Conservation (phyloP, 1,140 invertebrate genomes). For the Charaxes varanes region DNA sequence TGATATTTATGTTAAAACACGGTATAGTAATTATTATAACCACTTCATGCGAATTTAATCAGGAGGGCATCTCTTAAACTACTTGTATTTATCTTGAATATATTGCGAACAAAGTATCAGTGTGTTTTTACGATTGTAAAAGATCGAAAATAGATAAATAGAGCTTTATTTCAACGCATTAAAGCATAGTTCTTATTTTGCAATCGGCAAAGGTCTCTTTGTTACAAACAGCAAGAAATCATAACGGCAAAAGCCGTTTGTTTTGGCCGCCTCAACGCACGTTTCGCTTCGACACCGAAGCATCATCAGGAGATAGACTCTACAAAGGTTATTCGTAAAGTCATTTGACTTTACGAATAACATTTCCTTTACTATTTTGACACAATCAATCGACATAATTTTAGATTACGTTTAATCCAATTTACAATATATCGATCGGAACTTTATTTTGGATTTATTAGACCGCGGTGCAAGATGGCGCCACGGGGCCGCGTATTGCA, state of each 20-base stretch:
- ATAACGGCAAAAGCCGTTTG: conserved; percentile 24
- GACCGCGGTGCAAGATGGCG: conserved; percentile 24
- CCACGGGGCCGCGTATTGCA: conserved; percentile 39
- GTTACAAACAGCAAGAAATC: conserved; percentile 20
- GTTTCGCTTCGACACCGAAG: too few species aligned
- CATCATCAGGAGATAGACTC: too few species aligned
- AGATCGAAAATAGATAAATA: background rate
- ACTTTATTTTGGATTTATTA: too few species aligned
- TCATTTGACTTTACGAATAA: too few species aligned
- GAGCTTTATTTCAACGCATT: conserved; percentile 1
- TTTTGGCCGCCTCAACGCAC: too few species aligned
- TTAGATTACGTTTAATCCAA: conserved; percentile 3
- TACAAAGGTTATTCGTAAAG: too few species aligned
- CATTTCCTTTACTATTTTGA: too few species aligned
- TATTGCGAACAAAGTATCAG: conserved; percentile 1
- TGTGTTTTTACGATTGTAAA: background rate
- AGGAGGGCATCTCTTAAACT: too few species aligned
- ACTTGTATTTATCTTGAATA: conserved; percentile 32
- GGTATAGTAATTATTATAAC: too few species aligned
- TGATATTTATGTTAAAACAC: too few species aligned
- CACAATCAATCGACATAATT: too few species aligned
- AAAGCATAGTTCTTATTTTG: background rate
- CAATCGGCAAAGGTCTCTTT: background rate
- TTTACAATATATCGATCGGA: conserved; percentile 2
- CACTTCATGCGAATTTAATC: too few species aligned